Conservation (phyloP, 2,888 invertebrate genomes). For the Amphimallon solstitiale region DNA sequence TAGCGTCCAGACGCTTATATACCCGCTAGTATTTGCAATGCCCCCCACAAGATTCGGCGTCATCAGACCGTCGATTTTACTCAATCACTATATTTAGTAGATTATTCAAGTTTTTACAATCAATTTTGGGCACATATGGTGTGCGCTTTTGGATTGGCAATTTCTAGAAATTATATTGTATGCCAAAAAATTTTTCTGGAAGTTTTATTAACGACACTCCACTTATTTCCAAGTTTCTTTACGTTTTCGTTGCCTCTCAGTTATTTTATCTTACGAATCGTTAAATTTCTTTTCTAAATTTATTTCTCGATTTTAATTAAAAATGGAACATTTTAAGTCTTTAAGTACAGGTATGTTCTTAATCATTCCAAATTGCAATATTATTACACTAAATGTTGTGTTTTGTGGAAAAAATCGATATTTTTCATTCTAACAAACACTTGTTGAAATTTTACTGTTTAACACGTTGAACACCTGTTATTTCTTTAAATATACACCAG, state of each 20-base stretch:
- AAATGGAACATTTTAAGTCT: too few relatives aligned
- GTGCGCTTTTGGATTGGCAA: constrained; percentile 17
- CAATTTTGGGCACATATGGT: constrained; percentile 36
- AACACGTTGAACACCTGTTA: constrained; percentile 1
- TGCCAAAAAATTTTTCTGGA: constrained; percentile 6
- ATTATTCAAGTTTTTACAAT: constrained; percentile 56
- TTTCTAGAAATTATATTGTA: constrained; percentile 27
- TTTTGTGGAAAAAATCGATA: neutral
- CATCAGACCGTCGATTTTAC: constrained; percentile 44
- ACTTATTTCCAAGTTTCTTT: too few relatives aligned
- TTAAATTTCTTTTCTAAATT: too few relatives aligned
- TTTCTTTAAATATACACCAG: constrained; percentile 4
- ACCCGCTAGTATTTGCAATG: constrained; percentile 41
- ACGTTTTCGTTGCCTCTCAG: too few relatives aligned
- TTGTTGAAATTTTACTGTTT: constrained; percentile 10
- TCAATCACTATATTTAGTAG: constrained; percentile 58
- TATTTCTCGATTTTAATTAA: too few relatives aligned
- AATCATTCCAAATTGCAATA: too few relatives aligned
- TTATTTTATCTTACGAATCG: too few relatives aligned
- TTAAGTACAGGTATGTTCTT: too few relatives aligned
- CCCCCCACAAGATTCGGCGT: constrained; percentile 34
- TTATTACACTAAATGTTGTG: too few relatives aligned
- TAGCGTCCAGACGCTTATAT: constrained; percentile 58
- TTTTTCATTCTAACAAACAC: constrained; percentile 5
- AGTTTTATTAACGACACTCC: too few relatives aligned